Evolutionary conservation across 2,113 vertebrate genomes (phyloP), one percentile per base, ranked within the genome.

Genomic region (Plecturocebus donacophilus): DNA sequence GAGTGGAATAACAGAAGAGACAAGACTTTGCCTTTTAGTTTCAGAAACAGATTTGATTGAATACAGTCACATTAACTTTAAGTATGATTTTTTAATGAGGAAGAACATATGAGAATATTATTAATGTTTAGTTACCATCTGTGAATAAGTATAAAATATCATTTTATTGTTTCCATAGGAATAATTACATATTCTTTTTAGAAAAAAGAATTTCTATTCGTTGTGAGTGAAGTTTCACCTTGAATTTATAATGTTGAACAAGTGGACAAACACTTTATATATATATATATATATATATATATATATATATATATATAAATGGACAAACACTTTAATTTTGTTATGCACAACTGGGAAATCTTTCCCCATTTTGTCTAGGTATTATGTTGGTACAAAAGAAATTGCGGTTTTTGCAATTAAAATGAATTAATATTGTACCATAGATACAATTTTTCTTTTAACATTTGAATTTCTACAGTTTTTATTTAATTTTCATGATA

Each of bases 131-230:
- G 3, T 40, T 83, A 52, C 58, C 66, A 64, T 52, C 52, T 94
- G 73, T 95, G 82, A 97, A 42, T 76, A 90, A 25, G 40, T 52
- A 5, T 30, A 68, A 80, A 61, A 52, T 73, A 90, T n/a, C 30
- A 66, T 52, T 77, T 77, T 40, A 73, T 80, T 75, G 79, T 77
- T 58, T 92, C 42, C 52, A 66, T 32, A 52, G 27, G 52, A 21
- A 68, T 58, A 77, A 58, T 87, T 83, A 76, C 70, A 61, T 49
- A 92, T 61, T 75, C 23, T 58, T 86, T 90, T 96, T 90, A 45
- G 16, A 25, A 80, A 87, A 96, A 73, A 40, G 5, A n/a, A 40
- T 49, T 91, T 84, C 42, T 70, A 35, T 93, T 80, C 23, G 17
- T 2, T 47, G n/a, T 27, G 40, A 77, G 19, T 87, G 35, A 32